These are phyloP conservation scores for Aethes cnicana DNA, from an alignment of 2,888 invertebrate genomes.

Conservation along the genomic window DNA sequence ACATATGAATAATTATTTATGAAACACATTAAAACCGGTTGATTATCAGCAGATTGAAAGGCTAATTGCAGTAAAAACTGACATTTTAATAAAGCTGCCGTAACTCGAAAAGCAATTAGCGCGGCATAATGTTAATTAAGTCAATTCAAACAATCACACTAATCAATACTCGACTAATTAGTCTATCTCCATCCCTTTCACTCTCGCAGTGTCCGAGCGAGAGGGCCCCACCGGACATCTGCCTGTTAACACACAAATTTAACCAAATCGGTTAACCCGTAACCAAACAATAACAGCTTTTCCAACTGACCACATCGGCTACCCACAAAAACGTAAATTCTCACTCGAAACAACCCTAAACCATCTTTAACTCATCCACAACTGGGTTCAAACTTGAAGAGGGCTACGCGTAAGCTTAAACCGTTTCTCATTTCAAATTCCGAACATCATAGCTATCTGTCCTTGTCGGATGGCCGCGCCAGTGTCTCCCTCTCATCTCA, in stretches of 20 bases:
- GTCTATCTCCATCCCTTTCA: slow-evolving; percentile 44
- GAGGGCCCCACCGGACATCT: slow-evolving; percentile 65
- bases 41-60: too few species aligned
- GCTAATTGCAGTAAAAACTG: too few species aligned
- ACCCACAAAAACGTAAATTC: slow-evolving; percentile 37
- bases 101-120: slow-evolving; percentile 24
- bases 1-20: too few species aligned
- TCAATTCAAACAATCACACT: slow-evolving; percentile 62
- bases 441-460: slow-evolving; percentile 60
- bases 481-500: slow-evolving; percentile 74
- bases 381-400: slow-evolving; percentile 33
- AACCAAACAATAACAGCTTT: slow-evolving; percentile 82
- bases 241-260: slow-evolving; percentile 78
- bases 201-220: slow-evolving; percentile 46
- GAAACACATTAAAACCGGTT: too few species aligned
- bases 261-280: slow-evolving; percentile 82
- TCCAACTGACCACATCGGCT: slow-evolving; percentile 67
- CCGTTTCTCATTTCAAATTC: slow-evolving; percentile 34
- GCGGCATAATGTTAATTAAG: slow-evolving; percentile 50
- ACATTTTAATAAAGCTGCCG: slow-evolving; percentile 10
- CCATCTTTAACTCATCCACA: not conserved
- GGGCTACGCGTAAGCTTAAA: slow-evolving; percentile 28
- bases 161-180: slow-evolving; percentile 71
- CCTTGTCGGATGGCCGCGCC: slow-evolving; percentile 57
- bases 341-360: slow-evolving; percentile 28